A percentile compares a stretch with the other conserved stretches of the same genome.
Conservation (phyloP, 2,113 vertebrate species). For the Todiramphus saurophagus region DNA sequence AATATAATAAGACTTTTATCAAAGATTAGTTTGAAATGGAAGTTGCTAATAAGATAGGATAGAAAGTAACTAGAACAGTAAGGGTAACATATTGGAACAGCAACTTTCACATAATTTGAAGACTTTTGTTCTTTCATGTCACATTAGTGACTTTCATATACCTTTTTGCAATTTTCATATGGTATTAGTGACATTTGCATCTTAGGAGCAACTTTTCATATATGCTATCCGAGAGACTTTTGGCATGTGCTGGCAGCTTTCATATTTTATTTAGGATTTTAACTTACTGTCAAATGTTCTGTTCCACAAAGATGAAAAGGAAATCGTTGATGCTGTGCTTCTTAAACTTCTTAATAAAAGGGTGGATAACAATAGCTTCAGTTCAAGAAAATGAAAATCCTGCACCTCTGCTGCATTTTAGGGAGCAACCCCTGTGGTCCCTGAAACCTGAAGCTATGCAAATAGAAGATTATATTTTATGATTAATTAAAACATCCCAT, state of each 20-base stretch:
- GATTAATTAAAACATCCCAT: constrained; percentile 50
- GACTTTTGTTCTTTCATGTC: constrained; percentile 66
- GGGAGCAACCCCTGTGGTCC: neutral
- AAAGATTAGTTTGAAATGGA: constrained; percentile 60
- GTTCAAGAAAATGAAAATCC: neutral
- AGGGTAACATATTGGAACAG: constrained; percentile 26
- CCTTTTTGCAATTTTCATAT: constrained; percentile 62
- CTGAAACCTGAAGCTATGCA: neutral
- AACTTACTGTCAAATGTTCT: constrained; percentile 42
- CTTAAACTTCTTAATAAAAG: constrained; percentile 43
- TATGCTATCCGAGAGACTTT: neutral
- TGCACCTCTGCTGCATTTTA: neutral
- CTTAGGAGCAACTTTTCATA: constrained; percentile 36
- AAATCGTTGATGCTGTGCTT: neutral
- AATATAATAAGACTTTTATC: constrained; percentile 70
- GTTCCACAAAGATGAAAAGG: constrained; percentile 45
- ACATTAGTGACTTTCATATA: constrained; percentile 64
- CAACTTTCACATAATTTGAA: constrained; percentile 60
- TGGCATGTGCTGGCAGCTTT: constrained; percentile 42
- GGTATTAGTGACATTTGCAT: constrained; percentile 47
- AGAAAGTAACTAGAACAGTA: constrained; percentile 51
- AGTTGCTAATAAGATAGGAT: constrained; percentile 68
- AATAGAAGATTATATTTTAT: constrained; percentile 11
- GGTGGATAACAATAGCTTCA: neutral
- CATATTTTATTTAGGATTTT: constrained; percentile 61